Base-by-base conservation (phyloP, 1,140 invertebrate species). In the Holcopasites calliopsidis region DNA sequence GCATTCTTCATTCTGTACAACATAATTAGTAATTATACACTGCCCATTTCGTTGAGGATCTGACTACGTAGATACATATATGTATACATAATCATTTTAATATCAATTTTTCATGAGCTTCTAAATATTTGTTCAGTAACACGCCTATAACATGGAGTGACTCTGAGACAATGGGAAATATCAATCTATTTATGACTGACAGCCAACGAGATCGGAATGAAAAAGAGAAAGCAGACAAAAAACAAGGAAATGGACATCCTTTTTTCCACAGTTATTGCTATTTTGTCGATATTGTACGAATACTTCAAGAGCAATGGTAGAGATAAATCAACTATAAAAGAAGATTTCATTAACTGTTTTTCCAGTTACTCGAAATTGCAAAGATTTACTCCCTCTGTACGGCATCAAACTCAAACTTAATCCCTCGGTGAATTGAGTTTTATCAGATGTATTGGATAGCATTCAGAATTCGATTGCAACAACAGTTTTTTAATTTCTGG, bases 241-340 rank as follows among this genome's bases (percentile, higher is more conserved):
- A 66, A 66, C 33, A 66, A 66, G 50, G 26, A 47, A 8, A 33
- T n/a, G 23, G 31, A n/a, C n/a, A n/a, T n/a, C n/a, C n/a, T n/a
- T n/a, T n/a, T n/a, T n/a, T n/a, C n/a, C n/a, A n/a, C n/a, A n/a
- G n/a, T n/a, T n/a, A n/a, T n/a, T n/a, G n/a, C n/a, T n/a, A n/a
- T n/a, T n/a, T n/a, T n/a, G n/a, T n/a, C n/a, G n/a, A n/a, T n/a
- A n/a, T n/a, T n/a, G n/a, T n/a, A n/a, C n/a, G n/a, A n/a, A n/a
- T n/a, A n/a, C n/a, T n/a, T n/a, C n/a, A n/a, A n/a, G n/a, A n/a
- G n/a, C n/a, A n/a, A n/a, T n/a, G n/a, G n/a, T n/a, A n/a, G n/a
- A n/a, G n/a, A n/a, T n/a, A n/a, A n/a, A n/a, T 44, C 13, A 13
- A 47, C 3, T 42, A 70, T 16, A 2, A 70, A 70, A 47, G 21